Conservation (phyloP, 2,797 vertebrate species). For the Nannoperca obscura region DNA sequence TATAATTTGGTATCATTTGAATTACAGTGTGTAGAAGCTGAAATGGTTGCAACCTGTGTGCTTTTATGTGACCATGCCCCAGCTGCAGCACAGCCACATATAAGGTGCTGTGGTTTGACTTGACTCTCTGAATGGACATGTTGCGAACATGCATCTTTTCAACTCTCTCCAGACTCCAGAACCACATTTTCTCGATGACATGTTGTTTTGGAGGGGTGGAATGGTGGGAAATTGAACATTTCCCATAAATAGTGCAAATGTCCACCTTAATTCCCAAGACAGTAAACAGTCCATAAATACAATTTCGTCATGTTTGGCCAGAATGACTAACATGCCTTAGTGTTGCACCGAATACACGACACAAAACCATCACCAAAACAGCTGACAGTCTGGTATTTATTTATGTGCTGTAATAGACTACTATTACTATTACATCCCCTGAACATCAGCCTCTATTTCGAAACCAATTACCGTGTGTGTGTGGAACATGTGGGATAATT, state of each 20-base stretch:
- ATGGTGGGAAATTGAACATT: slow-evolving; percentile 72
- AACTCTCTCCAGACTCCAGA: slow-evolving; percentile 64
- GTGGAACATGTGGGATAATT: not conserved
- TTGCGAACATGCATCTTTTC: slow-evolving; percentile 51
- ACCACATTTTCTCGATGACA: slow-evolving; percentile 77
- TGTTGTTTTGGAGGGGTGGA: slow-evolving; percentile 55
- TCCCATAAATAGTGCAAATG: slow-evolving; percentile 67
- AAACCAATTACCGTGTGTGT: not conserved
- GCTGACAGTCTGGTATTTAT: slow-evolving; percentile 4
- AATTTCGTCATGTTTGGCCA: slow-evolving; percentile 37
- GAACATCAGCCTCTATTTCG: slow-evolving; percentile 20
- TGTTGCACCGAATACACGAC: slow-evolving; percentile 12
- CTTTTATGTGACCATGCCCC: slow-evolving; percentile 30
- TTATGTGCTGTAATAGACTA: not conserved
- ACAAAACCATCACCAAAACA: slow-evolving; percentile 3
- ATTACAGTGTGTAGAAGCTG: slow-evolving; percentile 38
- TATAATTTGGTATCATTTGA: slow-evolving; percentile 39
- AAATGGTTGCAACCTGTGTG: slow-evolving; percentile 56
- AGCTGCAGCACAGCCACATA: slow-evolving; percentile 60
- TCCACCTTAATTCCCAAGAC: slow-evolving; percentile 47
- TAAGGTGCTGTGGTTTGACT: slow-evolving; percentile 75
- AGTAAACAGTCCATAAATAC: slow-evolving; percentile 52
- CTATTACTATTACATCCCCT: not conserved
- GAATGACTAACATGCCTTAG: slow-evolving; percentile 30
- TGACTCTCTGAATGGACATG: slow-evolving; percentile 67